Base-by-base conservation (phyloP, 2,113 vertebrate species). In the Scartelaos histophorus region DNA sequence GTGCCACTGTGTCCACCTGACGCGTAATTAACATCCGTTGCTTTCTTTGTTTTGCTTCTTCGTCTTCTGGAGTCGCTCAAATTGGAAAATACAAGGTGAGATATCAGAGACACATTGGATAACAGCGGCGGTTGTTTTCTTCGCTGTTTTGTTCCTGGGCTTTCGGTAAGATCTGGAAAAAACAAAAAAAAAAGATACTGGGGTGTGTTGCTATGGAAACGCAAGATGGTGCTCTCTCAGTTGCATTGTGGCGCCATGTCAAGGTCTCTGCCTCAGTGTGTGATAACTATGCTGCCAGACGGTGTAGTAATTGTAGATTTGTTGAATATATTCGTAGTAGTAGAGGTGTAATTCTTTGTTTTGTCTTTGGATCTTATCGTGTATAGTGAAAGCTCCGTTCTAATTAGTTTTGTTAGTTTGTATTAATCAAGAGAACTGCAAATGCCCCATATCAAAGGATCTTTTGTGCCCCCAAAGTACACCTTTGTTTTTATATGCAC, bases 181-280 rank as follows among this genome's bases (percentile, higher is more conserved):
- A 71, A 78, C 79, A 87, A 83, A 76, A 75, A 74, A 74, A 79
- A 82, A 87, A 83, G 78, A 73, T 85, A 88, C 88, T 45, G 71
- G 83, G 81, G 85, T 87, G 80, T 86, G 93, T 94, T 93, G 76
- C 92, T 71, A 92, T 93, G 83, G 92, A 88, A 93, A 93, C 92
- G 81, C 82, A 70, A 83, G 88, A 92, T 89, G 86, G 82, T 89
- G 85, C 87, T 81, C 29, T 29, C 29, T 29, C 88, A 29, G 58
- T 85, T 70, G 66, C 81, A 88, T 89, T 85, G 85, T 92, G 90
- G 87, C 90, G 86, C 79, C 62, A 86, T 90, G 90, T 91, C 89
- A 88, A 90, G 91, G 90, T 91, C 90, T 91, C 60, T 90, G 86
- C 78, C 80, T 81, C 87, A 65, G 62, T 85, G 86, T 84, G 54